Evolutionary conservation across 2,888 invertebrate species (phyloP).

Genomic region (Ptilodon capucinus): DNA sequence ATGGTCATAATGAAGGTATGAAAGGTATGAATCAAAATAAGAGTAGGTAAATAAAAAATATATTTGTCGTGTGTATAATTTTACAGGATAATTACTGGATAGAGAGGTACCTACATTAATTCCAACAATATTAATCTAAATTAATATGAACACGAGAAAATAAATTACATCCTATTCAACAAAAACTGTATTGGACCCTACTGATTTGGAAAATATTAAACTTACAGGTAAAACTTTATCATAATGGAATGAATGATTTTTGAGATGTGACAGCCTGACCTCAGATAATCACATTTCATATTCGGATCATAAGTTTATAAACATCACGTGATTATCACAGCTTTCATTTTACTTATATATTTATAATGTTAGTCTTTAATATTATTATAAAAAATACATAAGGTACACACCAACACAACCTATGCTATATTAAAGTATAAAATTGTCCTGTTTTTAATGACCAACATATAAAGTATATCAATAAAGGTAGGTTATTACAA

Average conservation of each 20-base stretch:
- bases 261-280: slow-evolving; percentile 16
- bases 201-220: background rate
- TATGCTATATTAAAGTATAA: slow-evolving; percentile 18
- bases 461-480: no score
- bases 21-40: no score
- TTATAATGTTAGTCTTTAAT: slow-evolving; percentile 2
- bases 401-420: slow-evolving; percentile 42
- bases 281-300: slow-evolving; percentile 6
- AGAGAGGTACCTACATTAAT: no score
- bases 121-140: no score
- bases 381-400: slow-evolving; percentile 17
- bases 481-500: no score
- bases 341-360: slow-evolving; percentile 14
- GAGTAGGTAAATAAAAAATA: no score
- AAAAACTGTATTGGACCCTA: no score
- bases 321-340: slow-evolving; percentile 42
- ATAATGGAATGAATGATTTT: background rate
- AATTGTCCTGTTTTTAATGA: slow-evolving; percentile 16
- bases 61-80: no score
- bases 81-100: no score
- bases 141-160: no score
- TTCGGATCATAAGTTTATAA: slow-evolving; percentile 15
- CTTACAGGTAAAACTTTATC: background rate
- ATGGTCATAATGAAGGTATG: no score
- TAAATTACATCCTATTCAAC: no score